Conservation (phyloP, 2,888 invertebrate species). For the Argyra leucocephala region DNA sequence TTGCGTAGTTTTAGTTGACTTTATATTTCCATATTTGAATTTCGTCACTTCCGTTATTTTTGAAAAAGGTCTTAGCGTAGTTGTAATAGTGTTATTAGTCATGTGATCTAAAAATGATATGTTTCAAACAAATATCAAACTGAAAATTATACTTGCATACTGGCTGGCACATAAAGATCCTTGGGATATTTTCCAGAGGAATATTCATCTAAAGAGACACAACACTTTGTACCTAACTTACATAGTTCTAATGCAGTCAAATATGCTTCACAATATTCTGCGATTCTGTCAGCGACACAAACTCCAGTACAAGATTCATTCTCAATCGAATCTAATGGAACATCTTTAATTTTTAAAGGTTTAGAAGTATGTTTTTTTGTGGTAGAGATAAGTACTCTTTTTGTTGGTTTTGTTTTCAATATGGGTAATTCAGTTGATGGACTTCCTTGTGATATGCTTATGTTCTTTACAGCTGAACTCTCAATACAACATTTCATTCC, state of each 20-base stretch:
- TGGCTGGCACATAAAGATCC: conserved; percentile 63
- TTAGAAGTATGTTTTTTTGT: conserved; percentile 36
- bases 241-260: conserved; percentile 64
- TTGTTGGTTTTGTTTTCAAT: conserved; percentile 29
- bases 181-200: conserved; percentile 57
- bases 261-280: conserved; percentile 79
- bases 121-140: neutral
- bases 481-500: conserved; percentile 79
- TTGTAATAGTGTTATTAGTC: conserved; percentile 26
- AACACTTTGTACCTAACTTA: conserved; percentile 66
- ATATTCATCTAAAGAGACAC: conserved; percentile 66
- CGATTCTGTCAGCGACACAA: conserved; percentile 70
- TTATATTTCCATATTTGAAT: conserved; percentile 12
- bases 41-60: conserved; percentile 15
- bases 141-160: conserved; percentile 35
- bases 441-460: conserved; percentile 24
- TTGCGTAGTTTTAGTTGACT: conserved; percentile 30
- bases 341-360: conserved; percentile 30
- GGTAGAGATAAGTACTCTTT: conserved; percentile 31
- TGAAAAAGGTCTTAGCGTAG: conserved; percentile 42
- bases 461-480: conserved; percentile 49
- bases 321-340: conserved; percentile 29
- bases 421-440: conserved; percentile 26
- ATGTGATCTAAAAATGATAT: conserved; percentile 33
- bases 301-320: conserved; percentile 60